phyloP scores from a whole-genome alignment of 1,140 invertebrate species.

The Hypothenemus hampei region DNA sequence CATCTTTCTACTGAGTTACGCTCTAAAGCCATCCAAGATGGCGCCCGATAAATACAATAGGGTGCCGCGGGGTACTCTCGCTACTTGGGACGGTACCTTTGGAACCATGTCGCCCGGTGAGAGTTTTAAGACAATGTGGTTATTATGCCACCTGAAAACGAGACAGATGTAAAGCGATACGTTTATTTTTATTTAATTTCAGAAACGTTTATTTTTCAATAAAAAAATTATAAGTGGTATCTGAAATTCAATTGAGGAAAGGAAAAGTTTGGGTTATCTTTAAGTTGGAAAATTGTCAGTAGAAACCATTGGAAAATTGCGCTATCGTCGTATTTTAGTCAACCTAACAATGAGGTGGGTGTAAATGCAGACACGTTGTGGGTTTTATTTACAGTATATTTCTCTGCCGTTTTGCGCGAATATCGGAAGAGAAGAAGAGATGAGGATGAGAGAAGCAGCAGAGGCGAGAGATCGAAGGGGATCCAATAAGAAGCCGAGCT shows the following conservation, averaged over 20 bases:
- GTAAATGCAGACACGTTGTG: constrained; percentile 26
- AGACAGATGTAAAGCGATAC: too few species aligned
- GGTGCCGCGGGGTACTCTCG: constrained; percentile 10
- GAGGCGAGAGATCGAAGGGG: constrained; percentile 13
- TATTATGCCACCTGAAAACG: constrained; percentile 18
- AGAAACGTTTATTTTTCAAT: too few species aligned
- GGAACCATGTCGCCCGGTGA: constrained; percentile 10
- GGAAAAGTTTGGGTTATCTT: too few species aligned
- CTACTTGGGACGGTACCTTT: constrained; percentile 18
- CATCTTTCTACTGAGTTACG: constrained; percentile 19
- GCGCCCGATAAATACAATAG: constrained; percentile 19
- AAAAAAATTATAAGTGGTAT: too few species aligned
- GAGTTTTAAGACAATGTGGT: constrained; percentile 17
- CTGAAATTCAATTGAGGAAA: too few species aligned
- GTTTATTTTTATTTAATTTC: too few species aligned
- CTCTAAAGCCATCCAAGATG: constrained; percentile 13
- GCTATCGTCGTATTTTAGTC: constrained; percentile 18
- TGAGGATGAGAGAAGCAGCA: constrained; percentile 11
- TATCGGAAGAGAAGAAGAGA: constrained; percentile 21
- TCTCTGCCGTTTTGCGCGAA: constrained; percentile 22
- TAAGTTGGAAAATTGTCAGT: constrained; percentile 16
- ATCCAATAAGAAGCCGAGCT: background rate
- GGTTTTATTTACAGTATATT: constrained; percentile 31
- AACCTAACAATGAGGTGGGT: constrained; percentile 25
- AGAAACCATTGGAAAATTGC: constrained; percentile 14